phyloP scores from a whole-genome alignment of 2,888 invertebrate species.

The Drosophila mercatorum region DNA sequence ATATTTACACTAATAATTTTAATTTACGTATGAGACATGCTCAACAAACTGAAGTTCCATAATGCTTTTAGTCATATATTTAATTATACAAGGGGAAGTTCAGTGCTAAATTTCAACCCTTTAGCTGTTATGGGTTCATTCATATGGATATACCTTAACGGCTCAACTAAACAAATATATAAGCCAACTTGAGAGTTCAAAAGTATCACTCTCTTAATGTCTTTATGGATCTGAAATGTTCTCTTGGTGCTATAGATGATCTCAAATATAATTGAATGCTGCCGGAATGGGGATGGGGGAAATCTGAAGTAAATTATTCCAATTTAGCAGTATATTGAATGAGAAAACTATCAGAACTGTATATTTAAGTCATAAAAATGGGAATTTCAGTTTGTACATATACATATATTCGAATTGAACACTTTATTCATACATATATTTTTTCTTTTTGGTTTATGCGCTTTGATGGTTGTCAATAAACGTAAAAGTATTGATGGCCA shows the following conservation, averaged over 20 bases:
- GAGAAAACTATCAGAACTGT: background rate
- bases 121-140: too few relatives aligned
- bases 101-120: too few relatives aligned
- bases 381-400: background rate
- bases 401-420: constrained; percentile 2
- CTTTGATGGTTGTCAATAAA: constrained; percentile 18
- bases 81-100: too few relatives aligned
- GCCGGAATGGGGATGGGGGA: background rate
- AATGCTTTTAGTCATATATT: too few relatives aligned
- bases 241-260: background rate
- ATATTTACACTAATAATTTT: too few relatives aligned
- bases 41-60: too few relatives aligned
- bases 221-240: too few relatives aligned
- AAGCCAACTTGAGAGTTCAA: too few relatives aligned
- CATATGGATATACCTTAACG: too few relatives aligned
- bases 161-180: too few relatives aligned
- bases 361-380: background rate
- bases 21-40: too few relatives aligned
- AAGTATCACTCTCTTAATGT: too few relatives aligned
- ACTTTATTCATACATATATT: background rate
- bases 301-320: background rate
- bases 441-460: background rate
- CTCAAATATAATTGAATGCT: background rate
- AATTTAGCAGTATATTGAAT: background rate
- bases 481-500: background rate